A percentile compares a stretch with the other conserved stretches of the same genome.
These are phyloP conservation scores for Pseudomyrmex dendroicus DNA, from an alignment of 1,140 invertebrate species.

Conservation along the genomic window DNA sequence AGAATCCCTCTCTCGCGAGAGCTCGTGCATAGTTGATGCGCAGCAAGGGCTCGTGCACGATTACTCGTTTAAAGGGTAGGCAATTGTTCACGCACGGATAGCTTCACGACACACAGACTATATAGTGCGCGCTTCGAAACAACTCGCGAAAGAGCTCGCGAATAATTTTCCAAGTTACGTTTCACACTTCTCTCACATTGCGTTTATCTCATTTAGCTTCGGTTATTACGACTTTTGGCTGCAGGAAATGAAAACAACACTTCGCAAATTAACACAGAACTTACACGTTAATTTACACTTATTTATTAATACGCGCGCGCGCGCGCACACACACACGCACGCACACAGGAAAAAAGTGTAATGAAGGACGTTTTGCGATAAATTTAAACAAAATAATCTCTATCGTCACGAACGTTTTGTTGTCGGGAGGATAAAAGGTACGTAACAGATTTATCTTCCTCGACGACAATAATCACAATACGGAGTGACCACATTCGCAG, in stretches of 20 bases:
- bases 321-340: too few relatives aligned
- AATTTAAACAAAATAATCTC: neutral
- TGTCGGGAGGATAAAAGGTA: neutral
- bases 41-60: slow-evolving; percentile 50
- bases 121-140: neutral
- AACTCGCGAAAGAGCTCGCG: neutral
- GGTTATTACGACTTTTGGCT: too few relatives aligned
- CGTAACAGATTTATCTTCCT: neutral
- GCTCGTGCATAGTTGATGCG: slow-evolving; percentile 46
- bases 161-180: slow-evolving; percentile 35
- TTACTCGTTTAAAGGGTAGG: slow-evolving; percentile 56
- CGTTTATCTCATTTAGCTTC: too few relatives aligned
- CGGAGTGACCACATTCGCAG: neutral
- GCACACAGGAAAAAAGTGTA: neutral
- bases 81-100: slow-evolving; percentile 51
- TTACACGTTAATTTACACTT: too few relatives aligned
- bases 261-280: too few relatives aligned
- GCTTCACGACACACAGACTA: slow-evolving; percentile 3
- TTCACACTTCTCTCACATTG: neutral
- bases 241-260: too few relatives aligned
- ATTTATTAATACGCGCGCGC: too few relatives aligned
- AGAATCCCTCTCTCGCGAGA: slow-evolving; percentile 39
- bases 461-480: neutral
- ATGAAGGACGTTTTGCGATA: neutral
- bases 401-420: too few relatives aligned